A percentile compares a stretch with the other conserved stretches of the same genome.
Evolutionary conservation across 2,888 invertebrate species (phyloP).

Genomic region (Spilarctia lutea): DNA sequence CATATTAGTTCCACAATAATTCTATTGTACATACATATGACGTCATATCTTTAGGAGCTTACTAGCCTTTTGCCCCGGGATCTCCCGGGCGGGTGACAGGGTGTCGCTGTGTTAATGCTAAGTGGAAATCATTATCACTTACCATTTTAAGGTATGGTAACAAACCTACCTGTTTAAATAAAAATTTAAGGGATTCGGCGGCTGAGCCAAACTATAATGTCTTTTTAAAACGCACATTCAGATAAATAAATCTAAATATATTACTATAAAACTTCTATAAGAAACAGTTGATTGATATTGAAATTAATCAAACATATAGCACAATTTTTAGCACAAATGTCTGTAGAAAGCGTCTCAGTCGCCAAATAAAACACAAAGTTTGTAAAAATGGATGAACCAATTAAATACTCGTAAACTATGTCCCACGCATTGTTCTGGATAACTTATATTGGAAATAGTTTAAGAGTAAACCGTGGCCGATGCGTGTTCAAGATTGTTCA

Average conservation of each 20-base stretch:
- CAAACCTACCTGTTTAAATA: constrained; percentile 38
- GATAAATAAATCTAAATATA: not conserved
- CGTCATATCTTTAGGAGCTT: constrained; percentile 86
- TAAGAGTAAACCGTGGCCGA: constrained; percentile 66
- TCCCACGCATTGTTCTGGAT: constrained; percentile 83
- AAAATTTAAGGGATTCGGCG: constrained; percentile 38
- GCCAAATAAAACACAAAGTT: constrained; percentile 30
- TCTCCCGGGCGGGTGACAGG: constrained; percentile 84
- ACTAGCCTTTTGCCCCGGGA: constrained; percentile 85
- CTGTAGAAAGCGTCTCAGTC: constrained; percentile 32
- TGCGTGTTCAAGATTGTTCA: constrained; percentile 46
- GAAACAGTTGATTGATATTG: not conserved
- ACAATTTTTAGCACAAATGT: constrained; percentile 8
- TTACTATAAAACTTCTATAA: constrained; percentile 2
- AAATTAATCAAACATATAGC: constrained; percentile 1
- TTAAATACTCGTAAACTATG: constrained; percentile 55
- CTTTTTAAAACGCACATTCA: constrained; percentile 11
- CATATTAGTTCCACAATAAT: constrained; percentile 61
- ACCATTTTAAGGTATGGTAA: constrained; percentile 65
- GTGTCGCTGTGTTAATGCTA: constrained; percentile 84
- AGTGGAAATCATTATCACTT: constrained; percentile 79
- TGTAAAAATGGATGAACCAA: constrained; percentile 47
- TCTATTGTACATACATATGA: constrained; percentile 77
- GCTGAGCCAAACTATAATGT: constrained; percentile 32
- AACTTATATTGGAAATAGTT: constrained; percentile 81